Conservation (phyloP, 2,797 vertebrate species). For the Lateolabrax maculatus region DNA sequence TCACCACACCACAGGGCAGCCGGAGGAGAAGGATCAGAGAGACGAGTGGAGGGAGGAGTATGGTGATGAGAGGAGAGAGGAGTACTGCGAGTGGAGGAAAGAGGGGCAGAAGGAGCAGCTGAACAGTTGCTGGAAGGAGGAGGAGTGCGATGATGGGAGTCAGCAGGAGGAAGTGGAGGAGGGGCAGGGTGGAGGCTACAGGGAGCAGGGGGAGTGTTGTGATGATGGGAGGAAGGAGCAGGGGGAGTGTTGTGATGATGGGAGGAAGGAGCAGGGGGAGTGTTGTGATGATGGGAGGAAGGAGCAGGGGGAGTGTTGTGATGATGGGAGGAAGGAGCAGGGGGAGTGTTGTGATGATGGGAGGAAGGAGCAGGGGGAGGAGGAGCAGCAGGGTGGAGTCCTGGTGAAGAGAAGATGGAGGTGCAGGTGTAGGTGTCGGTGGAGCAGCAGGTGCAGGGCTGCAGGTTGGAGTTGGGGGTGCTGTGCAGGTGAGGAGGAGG, state of each 20-base stretch:
- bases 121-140: too few relatives aligned
- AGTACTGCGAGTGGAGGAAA: slow-evolving; percentile 12
- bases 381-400: slow-evolving; percentile 37
- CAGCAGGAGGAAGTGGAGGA: slow-evolving; percentile 22
- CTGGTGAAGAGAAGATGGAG: slow-evolving; percentile 60
- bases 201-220: slow-evolving; percentile 52
- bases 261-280: not conserved
- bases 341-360: slow-evolving; percentile 43
- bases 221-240: slow-evolving; percentile 43
- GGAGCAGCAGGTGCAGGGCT: slow-evolving; percentile 81
- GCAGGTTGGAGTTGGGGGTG: slow-evolving; percentile 82
- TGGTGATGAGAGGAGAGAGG: not conserved
- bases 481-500: slow-evolving; percentile 80
- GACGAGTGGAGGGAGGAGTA: slow-evolving; percentile 24
- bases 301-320: not conserved
- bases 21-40: slow-evolving; percentile 58
- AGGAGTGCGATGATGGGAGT: slow-evolving; percentile 10
- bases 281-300: not conserved
- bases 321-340: slow-evolving; percentile 15
- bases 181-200: not conserved
- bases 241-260: not conserved
- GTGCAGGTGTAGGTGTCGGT: slow-evolving; percentile 78
- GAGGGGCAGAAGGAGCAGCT: not conserved
- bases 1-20: slow-evolving; percentile 47
- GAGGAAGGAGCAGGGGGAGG: slow-evolving; percentile 65